Evolutionary conservation across 2,888 invertebrate genomes (phyloP).

Genomic region (Apotomis betuletana): DNA sequence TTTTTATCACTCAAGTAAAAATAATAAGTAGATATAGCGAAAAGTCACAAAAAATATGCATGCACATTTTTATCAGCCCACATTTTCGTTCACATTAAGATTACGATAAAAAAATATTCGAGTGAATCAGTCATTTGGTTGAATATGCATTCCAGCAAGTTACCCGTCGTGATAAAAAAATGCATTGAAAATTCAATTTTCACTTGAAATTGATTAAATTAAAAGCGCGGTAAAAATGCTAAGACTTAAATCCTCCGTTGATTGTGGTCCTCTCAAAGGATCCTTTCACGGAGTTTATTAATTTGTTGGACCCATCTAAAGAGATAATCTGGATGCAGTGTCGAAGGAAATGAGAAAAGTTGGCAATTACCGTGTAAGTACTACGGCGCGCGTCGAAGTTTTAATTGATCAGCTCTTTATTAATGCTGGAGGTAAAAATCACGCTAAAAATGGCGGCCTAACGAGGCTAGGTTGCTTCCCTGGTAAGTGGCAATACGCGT

Average conservation of each 20-base stretch:
- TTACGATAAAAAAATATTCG: no score
- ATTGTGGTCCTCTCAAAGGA: slow-evolving; percentile 13
- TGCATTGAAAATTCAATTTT: not conserved
- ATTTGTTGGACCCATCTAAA: slow-evolving; percentile 27
- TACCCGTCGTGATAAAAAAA: not conserved
- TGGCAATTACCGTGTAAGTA: slow-evolving; percentile 45
- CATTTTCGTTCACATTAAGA: no score
- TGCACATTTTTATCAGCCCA: no score
- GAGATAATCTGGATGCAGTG: slow-evolving; percentile 41
- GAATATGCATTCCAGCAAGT: no score
- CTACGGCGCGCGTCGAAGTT: slow-evolving; percentile 48
- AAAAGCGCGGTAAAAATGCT: slow-evolving; percentile 18
- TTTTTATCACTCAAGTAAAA: no score
- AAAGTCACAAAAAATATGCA: no score
- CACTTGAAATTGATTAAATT: not conserved
- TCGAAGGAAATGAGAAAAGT: slow-evolving; percentile 53
- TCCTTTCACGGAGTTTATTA: slow-evolving; percentile 36
- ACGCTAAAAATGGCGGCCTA: slow-evolving; percentile 8
- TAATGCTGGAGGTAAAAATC: slow-evolving; percentile 26
- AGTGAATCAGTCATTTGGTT: no score
- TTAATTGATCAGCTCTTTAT: slow-evolving; percentile 50
- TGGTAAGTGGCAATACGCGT: no score
- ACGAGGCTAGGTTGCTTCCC: not conserved
- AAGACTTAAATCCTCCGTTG: slow-evolving; percentile 6
- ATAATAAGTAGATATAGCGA: no score